Conservation (phyloP, 2,113 vertebrate genomes). For the Ptilonorhynchus violaceus region DNA sequence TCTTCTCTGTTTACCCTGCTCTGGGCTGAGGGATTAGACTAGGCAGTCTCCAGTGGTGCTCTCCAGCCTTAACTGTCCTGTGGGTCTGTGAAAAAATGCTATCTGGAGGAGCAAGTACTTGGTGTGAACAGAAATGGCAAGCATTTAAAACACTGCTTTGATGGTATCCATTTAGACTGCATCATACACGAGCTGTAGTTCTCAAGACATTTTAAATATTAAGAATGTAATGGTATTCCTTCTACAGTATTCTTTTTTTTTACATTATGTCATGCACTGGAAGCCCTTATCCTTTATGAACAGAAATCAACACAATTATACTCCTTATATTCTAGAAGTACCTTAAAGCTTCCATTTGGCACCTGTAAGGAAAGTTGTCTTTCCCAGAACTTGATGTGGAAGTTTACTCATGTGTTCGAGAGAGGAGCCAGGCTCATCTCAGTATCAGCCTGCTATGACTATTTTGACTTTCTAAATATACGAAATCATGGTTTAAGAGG, state of each 20-base stretch:
- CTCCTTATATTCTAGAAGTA: not conserved
- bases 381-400: not conserved
- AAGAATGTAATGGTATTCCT: conserved; percentile 25
- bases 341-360: not conserved
- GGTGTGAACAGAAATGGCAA: not conserved
- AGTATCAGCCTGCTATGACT: not conserved
- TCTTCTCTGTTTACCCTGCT: not conserved
- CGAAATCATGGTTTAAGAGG: not conserved
- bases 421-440: not conserved
- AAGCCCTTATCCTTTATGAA: not conserved
- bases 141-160: not conserved
- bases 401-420: not conserved
- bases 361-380: not conserved
- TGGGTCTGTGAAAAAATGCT: not conserved
- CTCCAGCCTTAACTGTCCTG: not conserved
- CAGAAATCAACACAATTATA: not conserved
- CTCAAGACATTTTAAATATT: not conserved
- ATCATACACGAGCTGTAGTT: not conserved
- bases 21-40: not conserved
- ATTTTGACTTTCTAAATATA: not conserved
- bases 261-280: not conserved
- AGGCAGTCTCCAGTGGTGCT: not conserved
- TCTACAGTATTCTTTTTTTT: conserved; percentile 8
- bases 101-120: not conserved
- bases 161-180: not conserved